Base-by-base conservation (phyloP, 2,797 vertebrate genomes). In the Falco novaeseelandiae region DNA sequence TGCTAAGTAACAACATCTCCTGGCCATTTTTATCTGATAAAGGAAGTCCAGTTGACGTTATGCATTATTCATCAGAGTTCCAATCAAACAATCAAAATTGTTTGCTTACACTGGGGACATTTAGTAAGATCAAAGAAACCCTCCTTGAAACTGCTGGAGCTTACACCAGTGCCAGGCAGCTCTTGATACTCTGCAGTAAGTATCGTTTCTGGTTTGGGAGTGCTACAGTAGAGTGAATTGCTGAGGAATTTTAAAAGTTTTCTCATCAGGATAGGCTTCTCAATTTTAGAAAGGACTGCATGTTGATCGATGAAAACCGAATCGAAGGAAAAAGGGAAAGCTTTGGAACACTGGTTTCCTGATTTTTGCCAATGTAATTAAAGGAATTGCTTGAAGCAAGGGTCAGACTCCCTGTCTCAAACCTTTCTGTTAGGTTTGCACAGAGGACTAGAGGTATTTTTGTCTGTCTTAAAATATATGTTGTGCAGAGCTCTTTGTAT, bases 1-100 rank as follows among this genome's bases (percentile, higher is more conserved):
- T 98, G 98, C 98, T 98, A 98, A 98, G 98, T 98, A 98, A 98
- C 98, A 69, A 98, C 98, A 58, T 96, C 96, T 95, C 97, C 97
- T 98, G 98, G 97, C 97, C 98, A 95, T 98, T 98, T 98, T 97
- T 98, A 98, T 98, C 97, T 97, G 97, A 98, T 98, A 97, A 98
- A 98, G 97, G 96, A 98, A 98, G 97, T 98, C 97, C 97, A 98
- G 96, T 97, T 96, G 95, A 98, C 66, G 82, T 97, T 98, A 98
- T 98, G 95, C 96, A 98, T 98, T 98, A 98, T 98, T 98, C 98
- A 98, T 98, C 91, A 87, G 94, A 70, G 83, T 98, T 97, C 96
- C 97, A 97, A 98, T 98, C 97, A 98, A 97, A 98, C 96, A 97
- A 98, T 98, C 97, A 97, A 98, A 98, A 98, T 95, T 98, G 96